Evolutionary conservation across 2,113 vertebrate genomes (phyloP).

Genomic region (Paedocypris sp.): DNA sequence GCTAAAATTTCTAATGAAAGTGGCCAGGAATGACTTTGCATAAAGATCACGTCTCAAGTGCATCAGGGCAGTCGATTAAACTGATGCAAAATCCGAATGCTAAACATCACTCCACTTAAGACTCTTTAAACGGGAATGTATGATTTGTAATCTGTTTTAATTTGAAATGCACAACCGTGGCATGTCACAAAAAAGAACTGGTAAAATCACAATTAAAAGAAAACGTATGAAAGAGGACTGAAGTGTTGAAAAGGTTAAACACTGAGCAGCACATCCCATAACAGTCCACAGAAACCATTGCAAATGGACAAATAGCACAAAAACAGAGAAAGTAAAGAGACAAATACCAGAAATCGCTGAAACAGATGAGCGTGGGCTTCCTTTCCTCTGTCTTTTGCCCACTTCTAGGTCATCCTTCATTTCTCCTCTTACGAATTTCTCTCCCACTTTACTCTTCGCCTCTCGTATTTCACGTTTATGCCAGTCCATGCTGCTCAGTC

Average conservation of each 20-base stretch:
- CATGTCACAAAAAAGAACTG: no score
- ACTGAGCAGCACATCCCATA: no score
- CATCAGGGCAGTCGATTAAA: neutral
- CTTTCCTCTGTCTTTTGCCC: conserved; percentile 42
- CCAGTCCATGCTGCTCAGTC: conserved; percentile 49
- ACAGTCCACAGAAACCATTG: no score
- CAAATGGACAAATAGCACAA: neutral
- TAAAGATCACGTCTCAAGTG: neutral
- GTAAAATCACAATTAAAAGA: no score
- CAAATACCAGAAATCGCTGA: conserved; percentile 35
- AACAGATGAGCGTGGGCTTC: conserved; percentile 34
- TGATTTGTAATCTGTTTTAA: no score
- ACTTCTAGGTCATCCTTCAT: conserved; percentile 40
- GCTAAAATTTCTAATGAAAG: neutral
- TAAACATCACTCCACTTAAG: neutral
- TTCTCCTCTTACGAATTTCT: conserved; percentile 36
- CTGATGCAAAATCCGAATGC: neutral
- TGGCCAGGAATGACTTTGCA: neutral
- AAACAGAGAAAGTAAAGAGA: conserved; percentile 1
- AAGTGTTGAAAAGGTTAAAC: no score
- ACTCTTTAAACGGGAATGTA: no score
- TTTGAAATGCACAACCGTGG: no score
- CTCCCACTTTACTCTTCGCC: conserved; percentile 41
- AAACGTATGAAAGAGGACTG: no score
- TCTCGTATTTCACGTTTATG: conserved; percentile 45